Base-by-base conservation (phyloP, 2,113 vertebrate genomes). In the Solenodon paradoxus region DNA sequence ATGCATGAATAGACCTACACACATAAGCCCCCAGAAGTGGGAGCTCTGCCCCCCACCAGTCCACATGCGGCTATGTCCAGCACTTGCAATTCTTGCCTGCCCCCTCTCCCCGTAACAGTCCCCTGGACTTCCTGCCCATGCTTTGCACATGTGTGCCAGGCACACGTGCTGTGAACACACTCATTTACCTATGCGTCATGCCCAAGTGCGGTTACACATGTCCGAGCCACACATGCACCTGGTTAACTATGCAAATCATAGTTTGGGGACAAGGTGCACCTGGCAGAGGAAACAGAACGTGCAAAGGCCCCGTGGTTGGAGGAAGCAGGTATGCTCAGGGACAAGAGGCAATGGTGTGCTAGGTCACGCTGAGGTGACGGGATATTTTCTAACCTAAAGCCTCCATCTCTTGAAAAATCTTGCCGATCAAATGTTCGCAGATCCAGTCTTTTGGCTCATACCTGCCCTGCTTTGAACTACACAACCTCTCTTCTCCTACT, bases 261-360 rank as follows among this genome's bases (percentile, higher is more conserved):
- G 9, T 24, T 13, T 11, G 47, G 51, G n/a, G 47, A 85, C 55
- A 64, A 84, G 68, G 3, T 26, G 15, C 11, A n/a, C 20, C 32
- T 35, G 20, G 28, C 16, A 4, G 64, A 9, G 64, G 45, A 42
- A 38, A 12, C 0, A 45, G 79, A 22, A n/a, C 3, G 28, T 79
- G 83, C 88, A 78, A 92, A 89, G 86, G 92, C 20, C 89, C 92
- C 80, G 89, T 26, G 91, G 95, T 16, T 1, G 19, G 72, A 69
- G 30, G 2, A 28, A 4, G 15, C 6, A 9, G 49, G 15, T 7
- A 20, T 1, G 24, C 9, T 57, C 10, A 35, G 81, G 55, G 61
- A 40, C 49, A 74, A n/a, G 63, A 49, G 53, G 71, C 47, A 26
- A 17, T 16, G 47, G 47, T 24, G 72, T 59, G 85, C 74, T 35